phyloP scores from a whole-genome alignment of 2,113 vertebrate species.

The Entelurus aequoreus region DNA sequence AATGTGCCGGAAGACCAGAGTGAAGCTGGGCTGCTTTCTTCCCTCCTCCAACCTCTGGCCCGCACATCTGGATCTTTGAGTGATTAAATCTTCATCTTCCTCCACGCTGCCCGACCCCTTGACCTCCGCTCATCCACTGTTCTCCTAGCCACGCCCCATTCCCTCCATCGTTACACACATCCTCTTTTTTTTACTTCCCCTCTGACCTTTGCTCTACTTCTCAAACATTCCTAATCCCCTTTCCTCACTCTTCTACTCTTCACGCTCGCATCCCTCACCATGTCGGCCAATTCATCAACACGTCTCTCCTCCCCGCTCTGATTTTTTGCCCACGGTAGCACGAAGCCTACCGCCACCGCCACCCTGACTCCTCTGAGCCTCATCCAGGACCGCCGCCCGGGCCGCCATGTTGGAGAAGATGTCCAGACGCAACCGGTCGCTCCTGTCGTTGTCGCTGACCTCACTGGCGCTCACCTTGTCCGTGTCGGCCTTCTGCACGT shows the following conservation, averaged over 20 bases:
- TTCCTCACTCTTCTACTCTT: not conserved
- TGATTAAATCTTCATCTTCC: conserved; percentile 53
- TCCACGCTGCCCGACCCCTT: conserved; percentile 25
- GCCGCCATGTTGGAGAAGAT: conserved; percentile 72
- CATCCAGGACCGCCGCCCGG: not conserved
- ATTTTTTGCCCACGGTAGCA: not conserved
- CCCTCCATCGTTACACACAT: not conserved
- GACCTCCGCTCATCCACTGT: conserved; percentile 18
- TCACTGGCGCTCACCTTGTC: conserved; percentile 79
- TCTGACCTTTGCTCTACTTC: conserved; percentile 19
- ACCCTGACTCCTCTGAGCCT: conserved; percentile 4
- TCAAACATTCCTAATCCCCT: conserved; percentile 32
- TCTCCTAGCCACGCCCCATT: conserved; percentile 6
- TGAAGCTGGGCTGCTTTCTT: conserved; percentile 6
- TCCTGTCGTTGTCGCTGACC: conserved; percentile 78
- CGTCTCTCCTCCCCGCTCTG: not conserved
- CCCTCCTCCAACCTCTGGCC: conserved; percentile 27
- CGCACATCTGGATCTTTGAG: conserved; percentile 42
- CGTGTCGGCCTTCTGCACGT: conserved; percentile 75
- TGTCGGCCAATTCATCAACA: conserved; percentile 10
- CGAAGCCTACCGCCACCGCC: not conserved
- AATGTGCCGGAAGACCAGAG: conserved; percentile 4
- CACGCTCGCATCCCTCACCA: not conserved
- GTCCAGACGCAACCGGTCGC: conserved; percentile 66
- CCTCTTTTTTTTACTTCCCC: conserved; percentile 12